These are phyloP conservation scores for Drosophila pegasa DNA, from an alignment of 2,888 invertebrate species.

Conservation along the genomic window DNA sequence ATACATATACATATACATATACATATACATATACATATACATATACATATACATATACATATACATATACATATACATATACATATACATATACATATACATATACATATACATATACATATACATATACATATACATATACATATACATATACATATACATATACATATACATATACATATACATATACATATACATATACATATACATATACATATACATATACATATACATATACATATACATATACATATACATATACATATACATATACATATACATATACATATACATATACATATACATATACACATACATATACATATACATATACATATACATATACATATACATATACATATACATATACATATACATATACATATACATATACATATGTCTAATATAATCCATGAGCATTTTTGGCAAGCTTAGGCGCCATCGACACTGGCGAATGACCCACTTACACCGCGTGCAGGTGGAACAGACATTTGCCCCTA, in stretches of 20 bases:
- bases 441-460: slow-evolving; percentile 9
- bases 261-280: background rate
- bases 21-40: background rate
- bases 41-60: slow-evolving; percentile 3
- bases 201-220: slow-evolving; percentile 1
- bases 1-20: background rate
- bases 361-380: background rate
- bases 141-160: background rate
- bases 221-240: background rate
- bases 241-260: background rate
- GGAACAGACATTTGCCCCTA: background rate
- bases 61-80: background rate
- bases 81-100: background rate
- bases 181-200: background rate
- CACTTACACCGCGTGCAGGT: slow-evolving; percentile 4
- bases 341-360: background rate
- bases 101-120: background rate
- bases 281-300: background rate
- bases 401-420: slow-evolving; percentile 12
- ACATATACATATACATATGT: background rate
- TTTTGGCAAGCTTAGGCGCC: slow-evolving; percentile 9
- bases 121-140: slow-evolving; percentile 3
- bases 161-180: background rate
- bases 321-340: background rate
- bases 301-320: background rate